Evolutionary conservation across 2,888 invertebrate species (phyloP), one percentile per base, ranked within the genome.

Genomic region (Priocnemis perturbator): DNA sequence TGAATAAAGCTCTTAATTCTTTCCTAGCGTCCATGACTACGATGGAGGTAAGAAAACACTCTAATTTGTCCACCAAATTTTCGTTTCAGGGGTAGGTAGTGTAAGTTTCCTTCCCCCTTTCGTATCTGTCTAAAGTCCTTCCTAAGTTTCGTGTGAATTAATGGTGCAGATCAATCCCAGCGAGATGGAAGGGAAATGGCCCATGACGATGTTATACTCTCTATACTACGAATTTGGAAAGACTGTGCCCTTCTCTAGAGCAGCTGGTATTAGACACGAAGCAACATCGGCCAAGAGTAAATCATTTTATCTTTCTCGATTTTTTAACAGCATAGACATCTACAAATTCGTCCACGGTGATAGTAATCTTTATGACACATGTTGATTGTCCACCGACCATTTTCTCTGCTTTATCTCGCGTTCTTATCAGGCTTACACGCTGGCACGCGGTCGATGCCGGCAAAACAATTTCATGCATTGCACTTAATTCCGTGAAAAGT

Each of bases 181-280:
- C 9, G 95, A 95, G 83, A 93, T 94, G 88, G 94, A 94, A 85
- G 95, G 94, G 67, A 95, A 95, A 85, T 95, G 95, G 93, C 95
- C 95, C 0, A 94, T 95, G 91, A 95, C 95, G 0, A 92, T 94
- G 52, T 89, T 95, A 0, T 95, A 95, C 83, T 94, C 95, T 0
- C 89, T 95, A 3, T 95, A 95, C 85, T 95, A 95, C 81, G 95
- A 95, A 89, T 94, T 94, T 84, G 94, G 95, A 82, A 95, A 95
- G 83, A 90, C 94, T 0, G 94, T 94, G 85, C 95, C 95, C 0
- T 94, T 95, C 89, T 95, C 95, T 0, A 92, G 94, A 67, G 94
- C 93, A 73, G 94, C 94, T 0, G 95, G 94, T 47, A 93, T 94
- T 89, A 93, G 93, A 83, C 93, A 93, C 79, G 95, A 95, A 86